These are phyloP conservation scores for Festucalex cinctus DNA, from an alignment of 2,113 vertebrate genomes.

Conservation along the genomic window DNA sequence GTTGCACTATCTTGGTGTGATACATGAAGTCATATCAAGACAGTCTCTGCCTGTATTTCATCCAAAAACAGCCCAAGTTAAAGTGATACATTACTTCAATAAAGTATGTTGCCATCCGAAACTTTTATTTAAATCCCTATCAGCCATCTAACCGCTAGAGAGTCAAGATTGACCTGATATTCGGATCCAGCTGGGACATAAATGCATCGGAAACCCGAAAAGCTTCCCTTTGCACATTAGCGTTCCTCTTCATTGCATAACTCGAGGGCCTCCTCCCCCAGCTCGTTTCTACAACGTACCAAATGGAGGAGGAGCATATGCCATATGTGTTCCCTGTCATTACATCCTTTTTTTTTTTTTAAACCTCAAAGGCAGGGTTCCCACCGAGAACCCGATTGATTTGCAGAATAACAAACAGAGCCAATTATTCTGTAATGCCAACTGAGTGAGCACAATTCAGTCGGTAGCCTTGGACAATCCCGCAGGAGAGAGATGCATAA, in stretches of 20 bases:
- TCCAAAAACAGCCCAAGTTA: background rate
- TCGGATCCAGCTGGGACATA: too few species aligned
- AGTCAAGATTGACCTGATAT: background rate
- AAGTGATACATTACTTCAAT: background rate
- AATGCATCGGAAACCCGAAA: background rate
- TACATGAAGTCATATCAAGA: too few species aligned
- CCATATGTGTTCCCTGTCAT: slow-evolving; percentile 25
- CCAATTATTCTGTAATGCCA: slow-evolving; percentile 59
- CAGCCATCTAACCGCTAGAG: background rate
- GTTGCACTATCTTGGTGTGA: too few species aligned
- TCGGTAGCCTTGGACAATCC: slow-evolving; percentile 2
- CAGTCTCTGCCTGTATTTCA: too few species aligned
- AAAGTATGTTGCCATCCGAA: background rate
- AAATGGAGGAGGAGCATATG: slow-evolving; percentile 12
- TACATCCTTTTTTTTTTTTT: slow-evolving; percentile 46
- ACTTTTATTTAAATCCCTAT: background rate
- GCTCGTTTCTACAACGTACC: background rate
- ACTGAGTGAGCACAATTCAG: slow-evolving; percentile 53
- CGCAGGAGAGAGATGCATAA: slow-evolving; percentile 7
- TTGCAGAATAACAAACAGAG: slow-evolving; percentile 47
- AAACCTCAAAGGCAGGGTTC: slow-evolving; percentile 17
- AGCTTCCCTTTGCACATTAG: background rate
- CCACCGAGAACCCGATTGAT: slow-evolving; percentile 50
- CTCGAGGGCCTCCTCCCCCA: background rate
- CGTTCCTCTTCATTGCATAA: background rate